Evolutionary conservation across 2,888 invertebrate genomes (phyloP), one percentile per base, ranked within the genome.

Genomic region (Leptinotarsa haldemani): DNA sequence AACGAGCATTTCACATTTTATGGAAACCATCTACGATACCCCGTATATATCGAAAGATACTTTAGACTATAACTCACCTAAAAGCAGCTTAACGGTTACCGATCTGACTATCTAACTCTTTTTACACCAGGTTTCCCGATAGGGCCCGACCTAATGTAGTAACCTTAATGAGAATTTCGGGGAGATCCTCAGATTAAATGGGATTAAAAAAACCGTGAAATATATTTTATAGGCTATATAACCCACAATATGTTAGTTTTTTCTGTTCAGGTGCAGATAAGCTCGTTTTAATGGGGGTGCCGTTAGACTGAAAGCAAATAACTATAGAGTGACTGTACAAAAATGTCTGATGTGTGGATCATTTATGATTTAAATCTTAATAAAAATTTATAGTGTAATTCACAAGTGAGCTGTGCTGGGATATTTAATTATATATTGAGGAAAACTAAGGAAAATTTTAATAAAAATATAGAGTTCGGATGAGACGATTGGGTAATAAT

Each of bases 161-260:
- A 3, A 30, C 61, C 61, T 30, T 61, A 61, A 61, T 61, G 61
- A 61, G 30, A 18, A 3, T 61, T 61, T 61, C 40, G n/a, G n/a
- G 30, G 61, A 16, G 61, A 61, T 61, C 61, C 18, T 61, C 30
- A 40, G 61, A 61, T 61, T 40, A 40, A 61, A 61, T 40, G 40
- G 61, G 61, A 61, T 61, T 61, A 30, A 30, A 61, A 61, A 61
- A 61, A 61, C 16, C 61, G 30, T 40, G 61, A 61, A 61, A 61
- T 61, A 61, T 25, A 61, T 61, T 61, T 61, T 40, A 61, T n/a
- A 13, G 30, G 25, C 18, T 40, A 61, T 40, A 61, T 40, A 13
- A 30, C 61, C 13, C 40, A 40, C 61, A 61, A 58, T 22, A 20
- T 61, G 40, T 61, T 61, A 61, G n/a, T 40, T 61, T 61, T 58